A percentile compares a stretch with the other conserved stretches of the same genome.
Conservation (phyloP, 64 coral and sea anemone genomes). For the Acropora tenuis region DNA sequence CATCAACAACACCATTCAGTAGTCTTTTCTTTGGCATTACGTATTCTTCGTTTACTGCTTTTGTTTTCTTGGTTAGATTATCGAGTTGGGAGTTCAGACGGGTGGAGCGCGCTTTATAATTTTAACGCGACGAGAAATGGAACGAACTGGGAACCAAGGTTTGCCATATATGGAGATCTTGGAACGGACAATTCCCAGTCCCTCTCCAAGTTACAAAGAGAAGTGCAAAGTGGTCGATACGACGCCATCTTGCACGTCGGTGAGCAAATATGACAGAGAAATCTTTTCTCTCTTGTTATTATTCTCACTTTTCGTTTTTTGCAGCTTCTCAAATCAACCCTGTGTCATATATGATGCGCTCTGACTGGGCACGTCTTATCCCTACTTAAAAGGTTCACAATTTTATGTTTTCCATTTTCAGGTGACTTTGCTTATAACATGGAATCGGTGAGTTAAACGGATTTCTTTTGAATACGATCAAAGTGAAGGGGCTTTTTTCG, state of each 20-base stretch:
- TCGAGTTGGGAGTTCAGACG: constrained; percentile 77
- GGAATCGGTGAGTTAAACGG: constrained; percentile 64
- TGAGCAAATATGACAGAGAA: constrained; percentile 15
- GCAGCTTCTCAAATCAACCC: no score
- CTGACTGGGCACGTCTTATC: no score
- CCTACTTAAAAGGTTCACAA: no score
- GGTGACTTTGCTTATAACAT: constrained; percentile 91
- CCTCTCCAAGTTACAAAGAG: constrained; percentile 79
- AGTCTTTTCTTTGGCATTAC: background rate
- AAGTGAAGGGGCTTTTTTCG: no score
- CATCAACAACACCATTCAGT: background rate
- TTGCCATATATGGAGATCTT: constrained; percentile 92
- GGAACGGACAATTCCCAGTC: constrained; percentile 86
- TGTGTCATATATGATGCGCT: no score
- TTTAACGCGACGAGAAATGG: constrained; percentile 78
- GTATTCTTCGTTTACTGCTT: no score
- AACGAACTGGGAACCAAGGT: constrained; percentile 74
- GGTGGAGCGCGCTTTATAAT: constrained; percentile 81
- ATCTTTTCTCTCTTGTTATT: background rate
- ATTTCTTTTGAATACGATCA: no score
- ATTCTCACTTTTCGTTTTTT: no score
- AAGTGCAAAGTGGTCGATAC: constrained; percentile 81
- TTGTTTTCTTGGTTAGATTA: constrained; percentile 56
- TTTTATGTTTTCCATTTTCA: background rate
- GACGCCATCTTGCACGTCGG: constrained; percentile 86